phyloP scores from a whole-genome alignment of 2,113 vertebrate species.

The Meleagris gallopavo region DNA sequence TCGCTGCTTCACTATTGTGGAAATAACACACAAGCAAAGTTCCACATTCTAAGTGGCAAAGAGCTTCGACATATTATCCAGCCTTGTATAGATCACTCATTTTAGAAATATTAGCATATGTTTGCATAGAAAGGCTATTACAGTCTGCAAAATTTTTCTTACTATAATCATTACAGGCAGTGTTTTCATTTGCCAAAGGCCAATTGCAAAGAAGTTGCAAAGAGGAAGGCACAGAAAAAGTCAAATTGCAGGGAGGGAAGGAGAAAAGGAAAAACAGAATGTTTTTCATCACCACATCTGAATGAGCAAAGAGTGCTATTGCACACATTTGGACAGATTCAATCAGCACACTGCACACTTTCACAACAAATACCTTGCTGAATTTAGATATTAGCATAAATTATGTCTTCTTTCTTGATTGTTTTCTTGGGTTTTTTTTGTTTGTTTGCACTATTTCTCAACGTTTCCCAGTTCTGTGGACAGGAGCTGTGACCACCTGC shows the following conservation, averaged over 20 bases:
- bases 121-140: constrained; percentile 13
- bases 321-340: not conserved
- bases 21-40: not conserved
- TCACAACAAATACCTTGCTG: not conserved
- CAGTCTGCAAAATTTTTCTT: not conserved
- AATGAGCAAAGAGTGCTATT: not conserved
- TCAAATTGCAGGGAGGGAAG: not conserved
- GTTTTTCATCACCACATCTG: not conserved
- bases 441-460: not conserved
- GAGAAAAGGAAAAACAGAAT: not conserved
- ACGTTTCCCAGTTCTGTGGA: not conserved
- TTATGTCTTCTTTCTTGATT: not conserved
- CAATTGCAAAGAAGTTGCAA: not conserved
- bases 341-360: not conserved
- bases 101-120: constrained; percentile 26
- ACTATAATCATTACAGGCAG: not conserved
- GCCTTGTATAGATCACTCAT: not conserved
- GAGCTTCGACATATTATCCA: not conserved
- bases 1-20: not conserved
- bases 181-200: constrained; percentile 10
- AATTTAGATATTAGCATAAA: not conserved
- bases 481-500: not conserved
- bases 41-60: not conserved
- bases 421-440: no score
- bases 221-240: not conserved